These are phyloP conservation scores for Micronisus gabar DNA, from an alignment of 2,113 vertebrate species.

Conservation along the genomic window DNA sequence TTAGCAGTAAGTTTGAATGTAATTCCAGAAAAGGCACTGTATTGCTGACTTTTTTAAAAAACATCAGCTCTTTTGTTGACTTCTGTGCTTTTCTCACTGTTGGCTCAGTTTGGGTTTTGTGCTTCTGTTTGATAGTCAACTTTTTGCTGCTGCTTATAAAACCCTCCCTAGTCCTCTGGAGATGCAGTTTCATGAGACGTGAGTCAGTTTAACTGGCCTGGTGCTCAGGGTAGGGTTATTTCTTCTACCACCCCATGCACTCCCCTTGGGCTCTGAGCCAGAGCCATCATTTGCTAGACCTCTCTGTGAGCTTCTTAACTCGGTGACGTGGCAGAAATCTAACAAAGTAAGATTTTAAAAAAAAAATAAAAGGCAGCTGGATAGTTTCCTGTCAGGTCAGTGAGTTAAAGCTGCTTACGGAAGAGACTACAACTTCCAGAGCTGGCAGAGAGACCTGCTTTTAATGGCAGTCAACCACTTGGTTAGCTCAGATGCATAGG, in stretches of 20 bases:
- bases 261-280: neutral
- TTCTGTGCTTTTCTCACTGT: neutral
- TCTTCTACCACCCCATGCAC: neutral
- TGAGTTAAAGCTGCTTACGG: neutral
- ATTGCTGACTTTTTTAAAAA: neutral
- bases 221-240: neutral
- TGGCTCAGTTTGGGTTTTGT: neutral
- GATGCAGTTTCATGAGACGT: rapidly evolving
- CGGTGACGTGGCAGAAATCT: neutral
- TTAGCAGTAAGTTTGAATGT: neutral
- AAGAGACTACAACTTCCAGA: neutral
- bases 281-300: neutral
- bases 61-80: neutral
- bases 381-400: neutral
- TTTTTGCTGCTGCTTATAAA: neutral
- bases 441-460: neutral
- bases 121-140: neutral
- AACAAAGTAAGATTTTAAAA: neutral
- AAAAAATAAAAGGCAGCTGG: neutral
- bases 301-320: neutral
- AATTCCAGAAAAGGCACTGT: neutral
- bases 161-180: neutral
- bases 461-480: neutral
- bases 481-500: rapidly evolving
- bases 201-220: neutral